Evolutionary conservation across 2,888 invertebrate genomes (phyloP).

Genomic region (Cephalotes varians): DNA sequence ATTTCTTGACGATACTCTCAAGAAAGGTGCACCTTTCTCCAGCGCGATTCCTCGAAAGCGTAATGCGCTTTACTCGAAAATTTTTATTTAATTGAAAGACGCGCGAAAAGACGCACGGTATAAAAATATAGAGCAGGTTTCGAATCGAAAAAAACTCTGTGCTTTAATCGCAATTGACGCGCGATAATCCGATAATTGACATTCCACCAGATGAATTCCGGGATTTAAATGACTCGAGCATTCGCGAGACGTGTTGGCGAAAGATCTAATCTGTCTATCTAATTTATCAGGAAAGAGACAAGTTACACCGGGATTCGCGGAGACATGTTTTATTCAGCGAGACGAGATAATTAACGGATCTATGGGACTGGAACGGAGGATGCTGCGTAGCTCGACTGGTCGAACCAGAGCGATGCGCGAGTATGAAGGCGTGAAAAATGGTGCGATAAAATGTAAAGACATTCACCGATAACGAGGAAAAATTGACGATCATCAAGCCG

Average conservation of each 20-base stretch:
- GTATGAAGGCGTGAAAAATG: neutral
- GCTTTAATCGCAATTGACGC: neutral
- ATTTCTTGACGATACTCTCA: no score
- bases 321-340: conserved; percentile 31
- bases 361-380: conserved; percentile 2
- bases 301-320: neutral
- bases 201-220: neutral
- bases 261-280: no score
- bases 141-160: neutral
- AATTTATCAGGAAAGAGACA: conserved; percentile 13
- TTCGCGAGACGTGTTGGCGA: neutral
- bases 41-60: neutral
- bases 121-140: neutral
- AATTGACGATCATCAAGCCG: neutral
- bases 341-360: conserved; percentile 44
- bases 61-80: neutral
- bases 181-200: neutral
- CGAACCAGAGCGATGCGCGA: neutral
- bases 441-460: neutral
- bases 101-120: neutral
- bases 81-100: neutral
- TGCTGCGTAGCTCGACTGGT: conserved; percentile 11
- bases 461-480: conserved; percentile 11
- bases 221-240: conserved; percentile 15
- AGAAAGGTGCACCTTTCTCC: neutral